Conservation (phyloP, 2,888 invertebrate species). For the Tromatobia lineatoria region DNA sequence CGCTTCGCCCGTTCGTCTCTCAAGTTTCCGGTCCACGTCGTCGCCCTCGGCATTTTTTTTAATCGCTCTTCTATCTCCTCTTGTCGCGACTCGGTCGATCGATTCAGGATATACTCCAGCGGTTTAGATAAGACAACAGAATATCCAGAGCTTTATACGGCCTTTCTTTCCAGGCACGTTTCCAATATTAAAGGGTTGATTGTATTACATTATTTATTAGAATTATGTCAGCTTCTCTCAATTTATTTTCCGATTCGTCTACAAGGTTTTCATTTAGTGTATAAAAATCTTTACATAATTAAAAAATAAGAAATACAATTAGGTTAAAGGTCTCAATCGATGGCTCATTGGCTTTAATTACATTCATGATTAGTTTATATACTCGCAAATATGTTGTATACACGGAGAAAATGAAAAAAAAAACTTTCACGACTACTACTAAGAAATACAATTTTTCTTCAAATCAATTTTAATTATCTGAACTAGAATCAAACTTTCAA, state of each 20-base stretch:
- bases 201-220: not conserved
- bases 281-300: not conserved
- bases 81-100: constrained; percentile 21
- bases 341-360: too few relatives aligned
- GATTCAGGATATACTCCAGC: not conserved
- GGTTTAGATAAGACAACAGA: not conserved
- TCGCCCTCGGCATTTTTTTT: constrained; percentile 30
- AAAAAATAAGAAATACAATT: too few relatives aligned
- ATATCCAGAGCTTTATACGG: not conserved
- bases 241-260: not conserved
- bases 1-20: constrained; percentile 12
- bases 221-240: not conserved
- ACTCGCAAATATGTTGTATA: too few relatives aligned
- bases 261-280: not conserved
- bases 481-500: too few relatives aligned
- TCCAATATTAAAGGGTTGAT: not conserved
- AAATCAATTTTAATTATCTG: too few relatives aligned
- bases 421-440: too few relatives aligned
- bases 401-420: too few relatives aligned
- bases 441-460: too few relatives aligned
- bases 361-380: too few relatives aligned
- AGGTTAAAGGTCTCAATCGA: too few relatives aligned
- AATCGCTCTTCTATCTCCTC: constrained; percentile 23
- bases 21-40: constrained; percentile 30
- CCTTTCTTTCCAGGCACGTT: not conserved